phyloP scores from a whole-genome alignment of 2,888 invertebrate species.

The Cephus nigrinus region DNA sequence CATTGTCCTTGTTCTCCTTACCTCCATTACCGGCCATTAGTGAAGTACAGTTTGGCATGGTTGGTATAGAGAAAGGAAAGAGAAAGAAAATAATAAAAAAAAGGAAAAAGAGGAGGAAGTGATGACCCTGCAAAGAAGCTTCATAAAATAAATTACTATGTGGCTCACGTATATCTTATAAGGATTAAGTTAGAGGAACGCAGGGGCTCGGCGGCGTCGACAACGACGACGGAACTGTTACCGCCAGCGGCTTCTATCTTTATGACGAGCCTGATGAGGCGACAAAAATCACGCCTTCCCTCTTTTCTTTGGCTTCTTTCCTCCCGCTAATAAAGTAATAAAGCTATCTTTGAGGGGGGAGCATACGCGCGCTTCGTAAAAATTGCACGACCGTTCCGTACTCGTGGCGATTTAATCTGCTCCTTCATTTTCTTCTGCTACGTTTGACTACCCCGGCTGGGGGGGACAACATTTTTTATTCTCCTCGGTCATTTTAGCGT shows the following conservation, averaged over 20 bases:
- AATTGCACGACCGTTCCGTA: constrained; percentile 5
- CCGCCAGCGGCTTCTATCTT: background rate
- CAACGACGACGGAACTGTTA: background rate
- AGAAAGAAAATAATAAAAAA: constrained; percentile 4
- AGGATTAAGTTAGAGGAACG: constrained; percentile 38
- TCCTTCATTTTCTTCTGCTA: background rate
- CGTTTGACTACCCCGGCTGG: too few species aligned
- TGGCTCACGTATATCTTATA: constrained; percentile 40
- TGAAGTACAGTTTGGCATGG: background rate
- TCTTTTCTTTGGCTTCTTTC: constrained; percentile 6
- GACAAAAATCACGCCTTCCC: constrained; percentile 16
- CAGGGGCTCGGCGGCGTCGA: background rate
- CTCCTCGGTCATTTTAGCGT: background rate
- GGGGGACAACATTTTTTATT: background rate
- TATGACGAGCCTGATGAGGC: constrained; percentile 14
- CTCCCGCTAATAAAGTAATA: constrained; percentile 15
- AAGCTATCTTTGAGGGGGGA: background rate
- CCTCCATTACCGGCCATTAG: background rate
- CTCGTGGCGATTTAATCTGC: constrained; percentile 9
- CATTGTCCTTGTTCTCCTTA: background rate
- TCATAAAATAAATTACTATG: constrained; percentile 48
- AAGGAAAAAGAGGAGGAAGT: constrained; percentile 30
- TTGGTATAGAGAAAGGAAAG: constrained; percentile 5
- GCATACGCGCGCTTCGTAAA: background rate
- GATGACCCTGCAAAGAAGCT: constrained; percentile 37